Evolutionary conservation across 1,140 invertebrate genomes (phyloP).

Genomic region (Anoplolepis gracilipes): DNA sequence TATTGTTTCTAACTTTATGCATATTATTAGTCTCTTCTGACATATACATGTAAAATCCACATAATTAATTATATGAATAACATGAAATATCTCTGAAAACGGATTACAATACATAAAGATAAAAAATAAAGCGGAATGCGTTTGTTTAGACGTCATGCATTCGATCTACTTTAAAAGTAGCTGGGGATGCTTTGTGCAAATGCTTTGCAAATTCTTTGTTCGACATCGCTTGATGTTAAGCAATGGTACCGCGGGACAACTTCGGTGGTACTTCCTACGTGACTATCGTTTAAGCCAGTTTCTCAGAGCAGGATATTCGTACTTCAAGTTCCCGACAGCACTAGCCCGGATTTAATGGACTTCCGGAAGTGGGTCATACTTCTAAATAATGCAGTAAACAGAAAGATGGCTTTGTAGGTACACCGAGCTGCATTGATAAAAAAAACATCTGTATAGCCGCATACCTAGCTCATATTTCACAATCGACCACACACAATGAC

Average conservation of each 20-base stretch:
- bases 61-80: too few relatives aligned
- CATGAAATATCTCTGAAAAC: too few relatives aligned
- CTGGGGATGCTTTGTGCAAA: constrained; percentile 12
- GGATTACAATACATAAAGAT: not conserved
- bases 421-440: constrained; percentile 26
- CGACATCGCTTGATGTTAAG: constrained; percentile 60
- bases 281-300: constrained; percentile 69
- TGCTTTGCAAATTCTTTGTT: constrained; percentile 41
- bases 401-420: constrained; percentile 64
- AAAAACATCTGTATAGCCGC: not conserved
- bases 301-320: constrained; percentile 55
- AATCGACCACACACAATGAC: not conserved
- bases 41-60: not conserved
- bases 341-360: constrained; percentile 61
- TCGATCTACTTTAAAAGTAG: constrained; percentile 30
- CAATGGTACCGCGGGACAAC: constrained; percentile 47
- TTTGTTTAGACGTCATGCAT: not conserved
- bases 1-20: not conserved
- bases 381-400: constrained; percentile 74
- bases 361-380: constrained; percentile 66
- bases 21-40: not conserved
- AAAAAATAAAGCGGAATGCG: not conserved
- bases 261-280: constrained; percentile 66
- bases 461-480: not conserved
- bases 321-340: constrained; percentile 53